A percentile compares a stretch with the other conserved stretches of the same genome.
Evolutionary conservation across 2,113 vertebrate genomes (phyloP).

Genomic region (Rhabdornis inornatus): DNA sequence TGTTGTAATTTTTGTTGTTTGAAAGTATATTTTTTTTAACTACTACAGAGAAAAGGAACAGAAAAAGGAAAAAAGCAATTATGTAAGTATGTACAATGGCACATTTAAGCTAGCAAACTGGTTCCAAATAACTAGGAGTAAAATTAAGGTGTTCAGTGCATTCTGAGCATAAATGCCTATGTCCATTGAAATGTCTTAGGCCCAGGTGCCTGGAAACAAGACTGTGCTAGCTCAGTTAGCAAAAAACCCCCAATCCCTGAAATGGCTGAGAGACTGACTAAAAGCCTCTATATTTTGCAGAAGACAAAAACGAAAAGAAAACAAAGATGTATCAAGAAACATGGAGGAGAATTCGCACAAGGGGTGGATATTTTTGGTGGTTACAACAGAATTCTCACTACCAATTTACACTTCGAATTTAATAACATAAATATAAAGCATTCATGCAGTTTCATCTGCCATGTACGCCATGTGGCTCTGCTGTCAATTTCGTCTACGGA

Average conservation of each 20-base stretch:
- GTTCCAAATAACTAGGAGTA: not conserved
- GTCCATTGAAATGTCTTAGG: not conserved
- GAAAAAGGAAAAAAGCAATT: not conserved
- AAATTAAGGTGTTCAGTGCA: not conserved
- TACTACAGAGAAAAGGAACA: not conserved
- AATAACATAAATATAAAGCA: not conserved
- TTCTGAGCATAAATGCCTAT: not conserved
- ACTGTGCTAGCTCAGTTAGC: not conserved
- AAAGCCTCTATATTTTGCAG: not conserved
- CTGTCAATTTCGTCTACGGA: not conserved
- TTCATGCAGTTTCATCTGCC: not conserved
- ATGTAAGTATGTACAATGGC: not conserved
- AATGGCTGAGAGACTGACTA: not conserved
- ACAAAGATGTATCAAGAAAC: not conserved
- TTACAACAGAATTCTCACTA: not conserved
- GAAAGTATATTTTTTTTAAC: not conserved
- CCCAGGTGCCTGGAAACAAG: not conserved
- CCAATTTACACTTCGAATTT: not conserved
- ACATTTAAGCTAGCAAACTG: not conserved
- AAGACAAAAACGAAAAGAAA: not conserved
- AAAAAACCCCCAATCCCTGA: not conserved
- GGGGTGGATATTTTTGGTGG: not conserved
- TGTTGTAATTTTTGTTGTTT: not conserved
- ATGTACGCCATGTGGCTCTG: not conserved
- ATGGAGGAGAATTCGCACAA: not conserved